Evolutionary conservation across 2,888 invertebrate genomes (phyloP), one percentile per base, ranked within the genome.

Genomic region (Myopa tessellatipennis): DNA sequence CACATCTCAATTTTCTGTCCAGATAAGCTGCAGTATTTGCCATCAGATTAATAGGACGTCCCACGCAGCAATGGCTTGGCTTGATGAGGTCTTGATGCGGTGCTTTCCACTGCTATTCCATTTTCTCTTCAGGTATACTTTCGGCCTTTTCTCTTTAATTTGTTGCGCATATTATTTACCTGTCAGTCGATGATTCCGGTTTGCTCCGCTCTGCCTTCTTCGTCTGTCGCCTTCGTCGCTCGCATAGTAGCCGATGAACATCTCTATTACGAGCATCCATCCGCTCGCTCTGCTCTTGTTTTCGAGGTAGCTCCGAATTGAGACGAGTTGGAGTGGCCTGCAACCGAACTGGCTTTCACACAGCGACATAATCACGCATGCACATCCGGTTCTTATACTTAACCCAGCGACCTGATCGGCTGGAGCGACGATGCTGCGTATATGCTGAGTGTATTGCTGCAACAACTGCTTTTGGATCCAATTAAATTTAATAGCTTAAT

Each of bases 401-500:
- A 61, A 61, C 34, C 61, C 26, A 34, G 61, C 26, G 12, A 61
- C 61, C 26, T 18, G 4, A 61, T 18, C 61, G 26, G 34, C 61
- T 1, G n/a, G 4, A 52, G 45, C 45, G 45, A 45, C 26, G 61
- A 18, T 26, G 61, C 61, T 6, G 18, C 8, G 26, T 10, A 14
- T 10, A 14, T 7, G 61, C 61, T n/a, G 26, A 61, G 12, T n/a
- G 1, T 8, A 10, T 14, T 3, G 8, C 4, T 55, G 16, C 4
- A 10, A 34, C 3, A 10, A 45, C 61, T 61, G 61, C 61, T 10
- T 61, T 61, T 61, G 34, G n/a, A 58, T 58, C 71, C 71, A 71
- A 71, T 71, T 71, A 71, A 71, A 71, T 71, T 71, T 71, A 71
- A 71, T 71, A 58, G 60, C 71, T 71, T 58, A 71, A 71, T 71